Evolutionary conservation across 2,113 vertebrate species (phyloP), one percentile per base, ranked within the genome.

Genomic region (Mola mola): DNA sequence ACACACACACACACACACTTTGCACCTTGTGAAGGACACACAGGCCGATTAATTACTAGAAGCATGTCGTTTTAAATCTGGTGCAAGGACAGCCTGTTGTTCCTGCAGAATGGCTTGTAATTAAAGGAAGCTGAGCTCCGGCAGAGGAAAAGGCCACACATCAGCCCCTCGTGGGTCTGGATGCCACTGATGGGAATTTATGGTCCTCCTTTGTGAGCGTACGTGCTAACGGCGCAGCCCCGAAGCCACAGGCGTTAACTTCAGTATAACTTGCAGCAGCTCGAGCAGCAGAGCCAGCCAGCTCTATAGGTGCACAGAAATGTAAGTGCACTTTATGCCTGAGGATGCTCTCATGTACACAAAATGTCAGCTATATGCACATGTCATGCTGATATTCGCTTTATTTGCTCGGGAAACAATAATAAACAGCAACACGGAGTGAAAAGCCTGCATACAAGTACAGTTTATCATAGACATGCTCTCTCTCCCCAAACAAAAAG

Each of bases 61-160:
- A 86, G 81, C 78, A 64, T 81, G 82, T 79, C 63, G 80, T 86
- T 88, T 89, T 90, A 90, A 90, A 89, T 91, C 82, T 88, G 80
- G 68, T 52, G 81, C 86, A 90, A 91, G 87, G 89, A 90, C 89
- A 79, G 82, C 77, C 79, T 88, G 91, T 91, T 92, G 90, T 90
- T 91, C 81, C 88, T 89, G 80, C 75, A 79, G 86, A 92, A 89
- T 56, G 78, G 83, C 48, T 86, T 78, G 82, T 91, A 92, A 92
- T 92, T 92, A 92, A 91, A 90, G 81, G 75, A 79, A 84, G 78
- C 81, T 22, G 82, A 79, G 80, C 83, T 53, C 80, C 76, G 34
- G 79, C 59, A 33, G 73, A 9, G 65, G 84, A 75, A 88, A 91
- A 89, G 85, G 83, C 88, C 84, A 89, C 84, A 80, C 75, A 67